phyloP scores from a whole-genome alignment of 2,113 vertebrate species.

The Nanger granti region DNA sequence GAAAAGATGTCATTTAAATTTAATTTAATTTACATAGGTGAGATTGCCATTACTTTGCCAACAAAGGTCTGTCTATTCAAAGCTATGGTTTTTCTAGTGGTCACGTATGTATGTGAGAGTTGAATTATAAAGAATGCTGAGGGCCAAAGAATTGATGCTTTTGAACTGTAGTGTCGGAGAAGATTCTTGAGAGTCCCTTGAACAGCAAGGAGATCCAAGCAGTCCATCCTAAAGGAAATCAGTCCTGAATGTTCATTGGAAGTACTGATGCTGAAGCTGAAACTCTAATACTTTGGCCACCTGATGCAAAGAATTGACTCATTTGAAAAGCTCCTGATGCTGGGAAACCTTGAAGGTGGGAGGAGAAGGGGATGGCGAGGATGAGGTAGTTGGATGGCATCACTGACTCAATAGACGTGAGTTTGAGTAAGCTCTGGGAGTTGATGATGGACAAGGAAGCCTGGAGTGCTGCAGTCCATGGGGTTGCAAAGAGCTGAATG shows the following conservation, averaged over 20 bases:
- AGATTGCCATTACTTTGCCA: neutral
- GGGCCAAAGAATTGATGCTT: neutral
- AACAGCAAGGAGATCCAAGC: neutral
- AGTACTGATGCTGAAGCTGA: neutral
- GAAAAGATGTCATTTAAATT: neutral
- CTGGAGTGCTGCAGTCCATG: neutral
- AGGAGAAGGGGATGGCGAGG: neutral
- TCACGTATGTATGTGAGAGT: neutral
- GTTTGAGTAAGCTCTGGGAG: neutral
- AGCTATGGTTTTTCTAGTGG: neutral
- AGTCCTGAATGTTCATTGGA: neutral
- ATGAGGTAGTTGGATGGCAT: neutral
- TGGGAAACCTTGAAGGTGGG: neutral
- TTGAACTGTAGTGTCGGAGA: neutral
- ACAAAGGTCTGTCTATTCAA: fast-evolving
- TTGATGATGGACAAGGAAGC: neutral
- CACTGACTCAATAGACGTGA: neutral
- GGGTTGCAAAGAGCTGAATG: fast-evolving
- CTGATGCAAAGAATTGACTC: neutral
- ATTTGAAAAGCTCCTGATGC: neutral
- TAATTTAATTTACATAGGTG: neutral
- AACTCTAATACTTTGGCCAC: neutral
- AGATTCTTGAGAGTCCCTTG: neutral
- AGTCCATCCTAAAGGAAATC: neutral
- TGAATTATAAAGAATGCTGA: neutral